These are phyloP conservation scores for Aurelia sp. DNA, from an alignment of 30 jellyfish, hydroid and myxozoan genomes.

Conservation along the genomic window DNA sequence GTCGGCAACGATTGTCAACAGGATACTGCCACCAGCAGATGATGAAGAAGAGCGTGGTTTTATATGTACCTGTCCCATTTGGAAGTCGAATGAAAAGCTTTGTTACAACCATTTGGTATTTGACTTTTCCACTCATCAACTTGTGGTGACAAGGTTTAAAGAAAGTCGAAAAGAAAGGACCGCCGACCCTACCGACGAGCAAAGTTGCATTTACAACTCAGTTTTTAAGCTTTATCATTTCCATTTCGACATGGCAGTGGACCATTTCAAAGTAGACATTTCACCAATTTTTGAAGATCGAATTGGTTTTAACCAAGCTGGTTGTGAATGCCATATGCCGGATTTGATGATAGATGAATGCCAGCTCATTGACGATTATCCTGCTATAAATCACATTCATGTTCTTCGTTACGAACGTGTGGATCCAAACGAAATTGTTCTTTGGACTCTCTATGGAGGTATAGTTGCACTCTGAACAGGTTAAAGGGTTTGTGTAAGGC, in stretches of 20 bases:
- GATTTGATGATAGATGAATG: constrained; percentile 40
- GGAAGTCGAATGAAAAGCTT: constrained; percentile 4
- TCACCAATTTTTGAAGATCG: constrained; percentile 22
- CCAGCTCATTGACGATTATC: constrained; percentile 39
- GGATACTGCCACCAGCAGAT: background rate
- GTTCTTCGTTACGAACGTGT: constrained; percentile 9
- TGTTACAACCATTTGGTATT: constrained; percentile 58
- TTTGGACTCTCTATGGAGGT: constrained; percentile 76
- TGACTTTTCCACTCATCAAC: constrained; percentile 48
- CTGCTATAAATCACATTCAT: constrained; percentile 60
- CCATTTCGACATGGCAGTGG: background rate
- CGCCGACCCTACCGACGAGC: no score
- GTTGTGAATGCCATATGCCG: constrained; percentile 52
- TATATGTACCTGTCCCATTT: constrained; percentile 25
- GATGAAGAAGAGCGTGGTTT: constrained; percentile 2
- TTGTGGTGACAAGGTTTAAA: background rate
- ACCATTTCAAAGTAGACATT: constrained; percentile 34
- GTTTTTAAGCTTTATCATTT: no score
- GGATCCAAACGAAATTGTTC: constrained; percentile 31
- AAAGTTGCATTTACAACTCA: background rate
- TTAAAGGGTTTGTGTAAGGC: no score
- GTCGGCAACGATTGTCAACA: constrained; percentile 35
- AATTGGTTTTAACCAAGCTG: constrained; percentile 58
- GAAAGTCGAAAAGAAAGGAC: background rate
- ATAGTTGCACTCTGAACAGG: constrained; percentile 50